Base-by-base conservation (phyloP, 1,140 invertebrate genomes). In the Tetramorium alpestre region DNA sequence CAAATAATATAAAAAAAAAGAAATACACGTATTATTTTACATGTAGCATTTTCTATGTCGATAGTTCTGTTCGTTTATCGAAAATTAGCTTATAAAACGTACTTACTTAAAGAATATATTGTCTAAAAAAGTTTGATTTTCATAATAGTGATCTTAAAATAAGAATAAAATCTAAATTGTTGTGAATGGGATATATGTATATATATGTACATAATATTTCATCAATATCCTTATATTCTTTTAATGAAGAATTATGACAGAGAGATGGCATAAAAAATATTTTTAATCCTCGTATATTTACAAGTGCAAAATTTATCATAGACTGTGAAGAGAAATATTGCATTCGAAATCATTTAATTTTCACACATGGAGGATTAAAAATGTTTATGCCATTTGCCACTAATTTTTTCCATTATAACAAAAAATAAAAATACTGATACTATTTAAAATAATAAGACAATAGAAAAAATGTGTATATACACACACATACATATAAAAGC, bases 101-200 rank as follows among this genome's bases (percentile, higher is more conserved):
- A 22, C 10, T 22, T 67, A 49, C 22, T 69, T 49, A 49, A 69
- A 69, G 65, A 69, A 69, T 69, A 47, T 44, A 22, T 64, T 33
- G 38, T 49, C 8, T 72, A 72, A 51, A 72, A 49, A 49, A 64
- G 28, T 72, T 72, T 51, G 41, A 72, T 72, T 72, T 72, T 11
- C 3, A 33, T 28, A 72, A 18, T 33, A 28, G 25, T 25, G 1
- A 47, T 47, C 44, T 49, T 47, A 72, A 72, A 49, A 72, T 28
- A 72, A 18, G 25, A 16, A 18, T 72, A 72, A 72, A 70, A 69
- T 28, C 41, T 47, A 72, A 22, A 49, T 49, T 28, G 28, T 16
- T 72, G 28, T 28, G 47, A 72, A 72, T 51, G 7, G 13, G 7
- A 16, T 3, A 41, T 47, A 13, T 11, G 41, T 70, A 11, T 11